Conservation (phyloP, 1,140 invertebrate species). For the Zelostemma sp. region DNA sequence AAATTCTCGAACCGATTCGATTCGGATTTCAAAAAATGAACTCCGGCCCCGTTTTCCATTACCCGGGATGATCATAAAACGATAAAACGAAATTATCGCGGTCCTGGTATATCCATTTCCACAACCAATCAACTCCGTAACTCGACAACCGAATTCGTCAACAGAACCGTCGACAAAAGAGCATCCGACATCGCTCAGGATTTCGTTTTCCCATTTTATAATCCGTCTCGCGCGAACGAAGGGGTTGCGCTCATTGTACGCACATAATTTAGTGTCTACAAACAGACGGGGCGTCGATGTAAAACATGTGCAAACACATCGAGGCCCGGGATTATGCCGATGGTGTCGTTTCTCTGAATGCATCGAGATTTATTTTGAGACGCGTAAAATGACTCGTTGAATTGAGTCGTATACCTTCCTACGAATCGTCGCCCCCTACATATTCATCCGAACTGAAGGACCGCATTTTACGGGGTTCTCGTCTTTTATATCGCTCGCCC, state of each 20-base stretch:
- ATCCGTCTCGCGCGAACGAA: conserved; percentile 56
- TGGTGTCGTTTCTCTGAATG: conserved; percentile 50
- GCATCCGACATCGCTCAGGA: conserved; percentile 36
- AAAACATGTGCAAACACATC: conserved; percentile 68
- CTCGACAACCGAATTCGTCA: conserved; percentile 19
- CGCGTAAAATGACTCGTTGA: conserved; percentile 55
- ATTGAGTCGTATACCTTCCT: conserved; percentile 50
- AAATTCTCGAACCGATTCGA: too few species aligned
- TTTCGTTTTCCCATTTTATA: conserved; percentile 58
- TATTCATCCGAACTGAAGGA: conserved; percentile 25
- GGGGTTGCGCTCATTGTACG: conserved; percentile 62
- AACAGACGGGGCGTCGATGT: conserved; percentile 68
- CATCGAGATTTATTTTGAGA: conserved; percentile 55
- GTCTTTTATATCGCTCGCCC: conserved; percentile 11
- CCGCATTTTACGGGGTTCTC: conserved; percentile 21
- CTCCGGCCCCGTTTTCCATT: too few species aligned
- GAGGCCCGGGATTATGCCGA: conserved; percentile 51
- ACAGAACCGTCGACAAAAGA: conserved; percentile 42
- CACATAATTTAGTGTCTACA: conserved; percentile 70
- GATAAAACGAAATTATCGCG: too few species aligned
- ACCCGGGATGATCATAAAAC: too few species aligned
- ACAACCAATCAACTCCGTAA: too few species aligned
- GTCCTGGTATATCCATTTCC: too few species aligned
- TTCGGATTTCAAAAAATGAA: too few species aligned
- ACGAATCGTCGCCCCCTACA: conserved; percentile 18